Percentiles rank a stretch among this genome's conserved stretches.
phyloP scores from a whole-genome alignment of 2,797 vertebrate genomes.

The Gallirallus australis region DNA sequence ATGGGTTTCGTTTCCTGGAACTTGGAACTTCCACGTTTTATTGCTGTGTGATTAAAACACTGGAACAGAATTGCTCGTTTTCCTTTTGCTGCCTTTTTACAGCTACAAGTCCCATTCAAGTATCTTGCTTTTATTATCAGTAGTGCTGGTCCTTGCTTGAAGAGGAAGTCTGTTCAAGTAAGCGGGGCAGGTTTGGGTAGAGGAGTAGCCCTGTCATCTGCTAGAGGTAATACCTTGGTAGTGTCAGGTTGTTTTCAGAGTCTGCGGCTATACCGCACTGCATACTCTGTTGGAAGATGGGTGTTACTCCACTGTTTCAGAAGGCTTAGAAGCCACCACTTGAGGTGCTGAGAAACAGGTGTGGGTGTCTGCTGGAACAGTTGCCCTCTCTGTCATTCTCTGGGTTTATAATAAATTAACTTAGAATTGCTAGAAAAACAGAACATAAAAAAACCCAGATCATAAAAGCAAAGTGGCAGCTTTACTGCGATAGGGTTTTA shows the following conservation, averaged over 20 bases:
- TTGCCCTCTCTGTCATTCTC: neutral
- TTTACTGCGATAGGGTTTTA: neutral
- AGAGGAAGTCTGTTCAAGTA: neutral
- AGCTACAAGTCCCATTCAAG: constrained; percentile 31
- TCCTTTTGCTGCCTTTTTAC: constrained; percentile 47
- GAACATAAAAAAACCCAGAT: neutral
- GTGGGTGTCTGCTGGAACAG: neutral
- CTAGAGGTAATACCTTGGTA: neutral
- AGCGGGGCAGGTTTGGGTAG: neutral
- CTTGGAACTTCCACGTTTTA: constrained; percentile 25
- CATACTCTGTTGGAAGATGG: neutral
- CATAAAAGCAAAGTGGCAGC: neutral
- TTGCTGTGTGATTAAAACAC: constrained; percentile 41
- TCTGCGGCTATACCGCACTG: neutral
- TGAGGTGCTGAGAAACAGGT: neutral
- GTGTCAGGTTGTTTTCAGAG: neutral
- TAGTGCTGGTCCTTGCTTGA: neutral
- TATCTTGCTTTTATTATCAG: neutral
- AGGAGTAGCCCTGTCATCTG: neutral
- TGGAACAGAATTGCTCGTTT: constrained; percentile 40
- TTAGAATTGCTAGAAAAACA: neutral
- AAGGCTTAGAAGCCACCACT: neutral
- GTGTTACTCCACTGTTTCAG: neutral
- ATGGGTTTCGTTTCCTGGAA: constrained; percentile 40
- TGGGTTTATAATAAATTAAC: neutral